A percentile compares a stretch with the other conserved stretches of the same genome.
These are phyloP conservation scores for Aphelocoma californica DNA, from an alignment of 2,797 vertebrate species.

Conservation along the genomic window DNA sequence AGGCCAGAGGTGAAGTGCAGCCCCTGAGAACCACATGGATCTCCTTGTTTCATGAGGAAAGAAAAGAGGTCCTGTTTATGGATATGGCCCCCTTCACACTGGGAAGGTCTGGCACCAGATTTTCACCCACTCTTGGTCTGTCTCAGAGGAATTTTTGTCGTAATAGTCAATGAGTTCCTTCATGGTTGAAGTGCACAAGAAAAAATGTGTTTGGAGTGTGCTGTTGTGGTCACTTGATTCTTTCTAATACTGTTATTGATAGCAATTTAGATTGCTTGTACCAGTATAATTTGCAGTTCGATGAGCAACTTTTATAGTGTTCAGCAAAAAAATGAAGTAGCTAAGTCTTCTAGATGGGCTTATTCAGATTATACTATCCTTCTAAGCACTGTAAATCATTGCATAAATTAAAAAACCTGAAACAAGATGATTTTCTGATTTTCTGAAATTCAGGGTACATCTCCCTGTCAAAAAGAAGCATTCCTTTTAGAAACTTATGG, in stretches of 20 bases:
- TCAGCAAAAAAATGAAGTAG: not conserved
- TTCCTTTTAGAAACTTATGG: not conserved
- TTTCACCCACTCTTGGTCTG: not conserved
- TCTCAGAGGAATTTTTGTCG: not conserved
- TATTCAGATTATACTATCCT: not conserved
- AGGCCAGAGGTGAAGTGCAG: not conserved
- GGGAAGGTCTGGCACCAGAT: not conserved
- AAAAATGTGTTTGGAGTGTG: not conserved
- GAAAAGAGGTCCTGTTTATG: fast-evolving
- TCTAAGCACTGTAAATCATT: not conserved
- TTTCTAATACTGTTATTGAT: not conserved
- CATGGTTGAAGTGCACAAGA: not conserved
- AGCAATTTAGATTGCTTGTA: not conserved
- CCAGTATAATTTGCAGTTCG: not conserved
- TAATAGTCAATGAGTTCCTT: not conserved
- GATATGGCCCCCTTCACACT: not conserved
- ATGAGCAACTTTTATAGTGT: not conserved
- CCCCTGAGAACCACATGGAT: not conserved
- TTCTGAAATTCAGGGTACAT: not conserved
- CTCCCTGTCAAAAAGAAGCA: not conserved
- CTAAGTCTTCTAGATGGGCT: not conserved
- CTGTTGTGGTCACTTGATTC: not conserved
- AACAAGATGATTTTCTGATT: not conserved
- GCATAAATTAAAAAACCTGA: not conserved
- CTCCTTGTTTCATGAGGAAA: fast-evolving